These are phyloP conservation scores for Leucania comma DNA, from an alignment of 2,888 invertebrate genomes.

Conservation along the genomic window DNA sequence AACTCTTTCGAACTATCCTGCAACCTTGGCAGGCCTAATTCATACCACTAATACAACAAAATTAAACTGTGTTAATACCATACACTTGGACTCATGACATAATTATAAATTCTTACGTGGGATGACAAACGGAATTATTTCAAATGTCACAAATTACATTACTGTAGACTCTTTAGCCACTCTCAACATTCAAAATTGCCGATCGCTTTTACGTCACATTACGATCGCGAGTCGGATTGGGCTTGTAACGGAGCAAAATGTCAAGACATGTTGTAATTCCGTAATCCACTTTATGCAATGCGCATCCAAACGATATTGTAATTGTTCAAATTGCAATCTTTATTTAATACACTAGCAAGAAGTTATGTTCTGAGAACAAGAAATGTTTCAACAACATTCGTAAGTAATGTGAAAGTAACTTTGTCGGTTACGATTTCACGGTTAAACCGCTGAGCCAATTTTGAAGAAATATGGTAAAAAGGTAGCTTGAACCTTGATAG, in stretches of 20 bases:
- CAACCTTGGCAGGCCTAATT: no score
- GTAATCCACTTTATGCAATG: constrained; percentile 61
- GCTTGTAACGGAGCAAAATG: constrained; percentile 50
- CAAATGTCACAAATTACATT: constrained; percentile 34
- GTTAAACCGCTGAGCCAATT: neutral
- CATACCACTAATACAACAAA: neutral
- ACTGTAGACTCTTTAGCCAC: constrained; percentile 10
- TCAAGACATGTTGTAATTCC: constrained; percentile 46
- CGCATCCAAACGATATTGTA: constrained; percentile 45
- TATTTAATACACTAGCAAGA: constrained; percentile 24
- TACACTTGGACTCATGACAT: neutral
- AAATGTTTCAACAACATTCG: neutral
- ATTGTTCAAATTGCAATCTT: constrained; percentile 41
- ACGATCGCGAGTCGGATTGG: constrained; percentile 21
- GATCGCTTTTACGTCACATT: constrained; percentile 39
- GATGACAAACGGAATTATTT: constrained; percentile 8
- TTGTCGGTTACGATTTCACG: neutral
- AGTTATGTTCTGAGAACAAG: constrained; percentile 16
- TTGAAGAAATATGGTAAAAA: neutral
- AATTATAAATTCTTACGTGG: constrained; percentile 15
- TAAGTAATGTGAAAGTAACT: constrained; percentile 6
- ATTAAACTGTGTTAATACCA: neutral
- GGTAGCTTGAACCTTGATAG: no score
- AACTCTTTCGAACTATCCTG: no score
- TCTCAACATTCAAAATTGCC: constrained; percentile 12